A percentile compares a stretch with the other conserved stretches of the same genome.
phyloP scores from a whole-genome alignment of 1,140 invertebrate species.

The Phymastichus coffea region DNA sequence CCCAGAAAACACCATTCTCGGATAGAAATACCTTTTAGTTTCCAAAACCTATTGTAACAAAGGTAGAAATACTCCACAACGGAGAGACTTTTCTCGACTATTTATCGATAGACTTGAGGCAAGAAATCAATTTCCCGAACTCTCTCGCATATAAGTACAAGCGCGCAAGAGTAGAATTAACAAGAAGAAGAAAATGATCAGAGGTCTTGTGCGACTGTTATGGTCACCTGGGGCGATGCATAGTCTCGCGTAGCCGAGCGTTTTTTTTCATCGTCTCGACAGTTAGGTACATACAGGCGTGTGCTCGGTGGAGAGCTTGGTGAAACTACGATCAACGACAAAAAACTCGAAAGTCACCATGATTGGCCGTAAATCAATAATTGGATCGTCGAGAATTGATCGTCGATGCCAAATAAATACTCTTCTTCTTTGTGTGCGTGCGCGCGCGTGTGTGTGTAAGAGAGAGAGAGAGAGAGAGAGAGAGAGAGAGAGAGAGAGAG shows the following conservation, averaged over 20 bases:
- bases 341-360: constrained; percentile 24
- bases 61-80: too few species aligned
- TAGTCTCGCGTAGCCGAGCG: constrained; percentile 2
- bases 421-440: too few species aligned
- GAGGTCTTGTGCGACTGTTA: constrained; percentile 1
- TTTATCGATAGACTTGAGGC: too few species aligned
- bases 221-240: constrained; percentile 27
- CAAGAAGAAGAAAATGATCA: not conserved
- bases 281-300: constrained; percentile 25
- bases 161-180: not conserved
- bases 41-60: too few species aligned
- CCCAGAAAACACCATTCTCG: too few species aligned
- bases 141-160: too few species aligned
- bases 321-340: constrained; percentile 17
- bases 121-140: constrained; percentile 1
- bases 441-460: too few species aligned
- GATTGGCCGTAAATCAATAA: constrained; percentile 29
- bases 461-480: too few species aligned
- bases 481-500: too few species aligned
- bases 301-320: not conserved
- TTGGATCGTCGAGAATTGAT: constrained; percentile 25
- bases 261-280: constrained; percentile 21
- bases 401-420: not conserved
- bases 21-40: too few species aligned
- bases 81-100: too few species aligned